These are phyloP conservation scores for Heliornis fulica DNA, from an alignment of 2,113 vertebrate genomes.

Conservation along the genomic window DNA sequence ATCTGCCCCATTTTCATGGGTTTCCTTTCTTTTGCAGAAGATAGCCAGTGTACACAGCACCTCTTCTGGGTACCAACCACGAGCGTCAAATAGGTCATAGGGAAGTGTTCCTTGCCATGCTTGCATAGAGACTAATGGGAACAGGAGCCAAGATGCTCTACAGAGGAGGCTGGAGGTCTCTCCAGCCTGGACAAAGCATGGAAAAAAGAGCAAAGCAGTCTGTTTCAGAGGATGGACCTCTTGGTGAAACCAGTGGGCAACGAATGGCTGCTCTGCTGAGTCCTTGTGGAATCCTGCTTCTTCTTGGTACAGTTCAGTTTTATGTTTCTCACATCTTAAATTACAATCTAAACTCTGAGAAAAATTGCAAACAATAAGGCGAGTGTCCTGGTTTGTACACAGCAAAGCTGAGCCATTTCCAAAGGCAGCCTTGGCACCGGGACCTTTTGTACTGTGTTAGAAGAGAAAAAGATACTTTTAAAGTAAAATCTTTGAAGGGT, in stretches of 20 bases:
- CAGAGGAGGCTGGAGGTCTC: neutral
- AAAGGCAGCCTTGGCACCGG: fast-evolving
- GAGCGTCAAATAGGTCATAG: neutral
- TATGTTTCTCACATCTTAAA: neutral
- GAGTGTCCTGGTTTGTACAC: neutral
- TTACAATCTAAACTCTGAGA: neutral
- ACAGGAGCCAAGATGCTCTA: neutral
- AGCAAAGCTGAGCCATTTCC: neutral
- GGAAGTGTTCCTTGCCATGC: neutral
- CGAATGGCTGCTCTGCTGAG: neutral
- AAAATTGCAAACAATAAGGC: neutral
- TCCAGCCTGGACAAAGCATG: neutral
- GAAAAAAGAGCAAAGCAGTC: neutral
- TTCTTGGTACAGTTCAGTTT: neutral
- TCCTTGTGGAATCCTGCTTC: neutral
- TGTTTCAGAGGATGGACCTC: neutral
- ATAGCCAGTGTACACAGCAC: neutral
- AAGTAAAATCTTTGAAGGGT: neutral
- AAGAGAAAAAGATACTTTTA: neutral
- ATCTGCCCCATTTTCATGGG: neutral
- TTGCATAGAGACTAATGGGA: neutral
- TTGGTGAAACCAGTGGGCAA: neutral
- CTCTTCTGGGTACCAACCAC: neutral
- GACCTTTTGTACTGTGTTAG: fast-evolving
- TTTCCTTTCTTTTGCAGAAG: neutral